Evolutionary conservation across 2,113 vertebrate species (phyloP).

Genomic region (Otolemur garnettii): DNA sequence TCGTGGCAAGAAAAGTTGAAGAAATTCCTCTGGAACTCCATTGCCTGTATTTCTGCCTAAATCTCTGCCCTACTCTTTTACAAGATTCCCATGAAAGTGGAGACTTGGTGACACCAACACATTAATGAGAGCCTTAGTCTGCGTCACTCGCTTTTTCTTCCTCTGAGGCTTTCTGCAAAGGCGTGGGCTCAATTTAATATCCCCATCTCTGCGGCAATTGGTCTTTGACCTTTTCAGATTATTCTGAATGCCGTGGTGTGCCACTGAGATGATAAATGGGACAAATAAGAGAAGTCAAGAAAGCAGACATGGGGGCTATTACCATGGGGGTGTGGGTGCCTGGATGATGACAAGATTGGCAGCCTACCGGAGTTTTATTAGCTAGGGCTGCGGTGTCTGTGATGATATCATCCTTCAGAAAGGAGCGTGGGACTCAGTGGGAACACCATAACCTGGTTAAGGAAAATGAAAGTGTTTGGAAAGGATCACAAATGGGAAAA

Average conservation of each 20-base stretch:
- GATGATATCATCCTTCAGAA: not conserved
- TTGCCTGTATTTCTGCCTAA: not conserved
- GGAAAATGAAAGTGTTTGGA: constrained; percentile 16
- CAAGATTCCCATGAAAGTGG: not conserved
- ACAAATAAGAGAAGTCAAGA: not conserved
- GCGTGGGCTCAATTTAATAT: constrained; percentile 30
- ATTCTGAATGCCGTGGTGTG: not conserved
- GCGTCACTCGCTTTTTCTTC: not conserved
- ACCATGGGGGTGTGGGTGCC: not conserved
- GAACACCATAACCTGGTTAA: constrained; percentile 16
- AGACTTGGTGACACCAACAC: not conserved
- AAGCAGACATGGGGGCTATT: not conserved
- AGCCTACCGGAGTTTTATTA: constrained; percentile 2
- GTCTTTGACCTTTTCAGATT: not conserved
- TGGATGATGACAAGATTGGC: not conserved
- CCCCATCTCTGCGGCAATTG: not conserved
- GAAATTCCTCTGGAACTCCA: not conserved
- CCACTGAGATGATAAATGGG: not conserved
- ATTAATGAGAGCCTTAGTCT: not conserved
- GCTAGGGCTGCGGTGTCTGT: not conserved
- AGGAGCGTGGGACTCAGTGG: not conserved
- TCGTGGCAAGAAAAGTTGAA: constrained; percentile 4
- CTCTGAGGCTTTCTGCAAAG: constrained; percentile 14
- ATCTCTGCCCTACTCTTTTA: not conserved
- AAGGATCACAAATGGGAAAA: not conserved